Base-by-base conservation (phyloP, 2,888 invertebrate species). In the Yponomeuta evonymella region DNA sequence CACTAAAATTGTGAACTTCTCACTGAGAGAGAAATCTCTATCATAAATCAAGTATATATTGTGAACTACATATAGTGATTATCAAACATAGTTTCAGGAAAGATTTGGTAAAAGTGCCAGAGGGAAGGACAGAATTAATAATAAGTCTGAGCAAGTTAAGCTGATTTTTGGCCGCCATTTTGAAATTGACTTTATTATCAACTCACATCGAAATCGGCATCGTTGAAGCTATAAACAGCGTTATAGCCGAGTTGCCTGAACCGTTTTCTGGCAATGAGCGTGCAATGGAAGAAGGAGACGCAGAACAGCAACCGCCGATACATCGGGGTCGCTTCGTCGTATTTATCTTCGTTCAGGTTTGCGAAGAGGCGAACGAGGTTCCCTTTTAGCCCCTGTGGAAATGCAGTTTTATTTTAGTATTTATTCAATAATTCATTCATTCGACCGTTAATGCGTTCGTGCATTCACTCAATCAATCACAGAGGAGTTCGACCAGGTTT, bases 171-270 rank as follows among this genome's bases (percentile, higher is more conserved):
- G 70, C 12, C 10, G 63, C 48, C 29, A 68, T 36, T 36, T 36
- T 36, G 36, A 36, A 43, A 43, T 43, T 29, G 64, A 6, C 9
- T 63, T n/a, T 23, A 29, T 11, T 11, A 1, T 48, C 62, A 15
- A 79, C 84, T 85, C 77, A 97, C 97, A 89, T 97, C 97, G 88
- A 97, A 98, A 84, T 98, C 98, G 0, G 97, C 96, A 84, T 97
- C 97, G 79, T 97, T 98, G 83, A 98, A 98, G 86, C 97, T 96
- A 80, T 98, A 98, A 58, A 96, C 91, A 5, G 97, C 96, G 83
- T 98, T 98, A 96, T 97, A 98, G 0, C 98, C 98, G 48, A 98
- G 94, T 86, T 97, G 96, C 69, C 96, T 94, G 89, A 97, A 98
- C 81, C 98, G 95, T 81, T 96, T 96, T 70, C 98, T 93, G 75